Percentiles rank a stretch among this genome's conserved stretches.
Conservation (phyloP, 2,113 vertebrate species). For the Amia ocellicauda region DNA sequence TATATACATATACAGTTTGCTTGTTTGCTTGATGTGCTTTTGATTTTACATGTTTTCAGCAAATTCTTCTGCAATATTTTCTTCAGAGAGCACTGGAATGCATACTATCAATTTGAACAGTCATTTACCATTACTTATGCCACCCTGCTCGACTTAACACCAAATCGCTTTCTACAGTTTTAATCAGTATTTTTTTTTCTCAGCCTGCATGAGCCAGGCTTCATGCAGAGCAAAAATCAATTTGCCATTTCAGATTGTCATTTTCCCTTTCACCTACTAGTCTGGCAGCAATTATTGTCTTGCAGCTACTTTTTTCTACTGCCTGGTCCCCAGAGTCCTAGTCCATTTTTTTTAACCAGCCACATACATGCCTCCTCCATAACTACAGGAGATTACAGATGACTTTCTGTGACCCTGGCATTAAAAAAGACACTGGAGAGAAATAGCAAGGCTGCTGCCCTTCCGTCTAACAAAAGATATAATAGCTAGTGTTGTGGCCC, state of each 20-base stretch:
- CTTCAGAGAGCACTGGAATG: not conserved
- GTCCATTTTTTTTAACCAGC: conserved; percentile 40
- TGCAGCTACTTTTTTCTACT: conserved; percentile 39
- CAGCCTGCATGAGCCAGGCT: conserved; percentile 31
- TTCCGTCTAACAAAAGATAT: conserved; percentile 26
- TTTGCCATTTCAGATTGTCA: conserved; percentile 60
- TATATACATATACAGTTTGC: not conserved
- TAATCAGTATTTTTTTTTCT: conserved; percentile 33
- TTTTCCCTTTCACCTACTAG: conserved; percentile 49
- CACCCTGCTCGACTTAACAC: conserved; percentile 28
- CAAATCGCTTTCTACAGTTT: conserved; percentile 23
- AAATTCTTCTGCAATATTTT: not conserved
- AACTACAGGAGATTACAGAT: conserved; percentile 50
- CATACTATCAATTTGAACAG: not conserved
- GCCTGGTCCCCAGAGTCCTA: conserved; percentile 43
- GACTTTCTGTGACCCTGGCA: conserved; percentile 44
- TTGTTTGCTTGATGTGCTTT: not conserved
- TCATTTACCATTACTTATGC: conserved; percentile 25
- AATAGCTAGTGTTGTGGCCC: conserved; percentile 6
- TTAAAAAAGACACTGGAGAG: conserved; percentile 28
- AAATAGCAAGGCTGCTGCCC: conserved; percentile 36
- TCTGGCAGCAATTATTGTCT: conserved; percentile 54
- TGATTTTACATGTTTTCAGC: not conserved
- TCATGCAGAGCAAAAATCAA: conserved; percentile 60
- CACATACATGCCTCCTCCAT: conserved; percentile 14